A percentile compares a stretch with the other conserved stretches of the same genome.
These are phyloP conservation scores for Speoplatyrhinus poulsoni DNA, from an alignment of 2,113 vertebrate species.

Conservation along the genomic window DNA sequence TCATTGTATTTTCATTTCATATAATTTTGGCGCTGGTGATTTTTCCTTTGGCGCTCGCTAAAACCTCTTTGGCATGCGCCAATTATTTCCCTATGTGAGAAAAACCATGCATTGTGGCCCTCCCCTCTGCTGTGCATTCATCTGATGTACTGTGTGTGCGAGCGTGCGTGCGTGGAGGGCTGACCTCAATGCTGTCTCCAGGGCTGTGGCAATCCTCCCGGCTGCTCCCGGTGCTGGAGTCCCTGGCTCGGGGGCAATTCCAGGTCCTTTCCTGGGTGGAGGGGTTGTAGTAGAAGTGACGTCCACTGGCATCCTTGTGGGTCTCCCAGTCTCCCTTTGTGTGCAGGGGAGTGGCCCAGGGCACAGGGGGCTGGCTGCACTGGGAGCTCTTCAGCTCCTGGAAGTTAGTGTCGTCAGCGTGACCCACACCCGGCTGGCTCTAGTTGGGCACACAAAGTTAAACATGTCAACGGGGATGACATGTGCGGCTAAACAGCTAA, in stretches of 20 bases:
- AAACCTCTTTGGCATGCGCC: too few relatives aligned
- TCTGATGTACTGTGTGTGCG: too few relatives aligned
- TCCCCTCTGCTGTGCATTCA: too few relatives aligned
- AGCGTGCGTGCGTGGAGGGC: too few relatives aligned
- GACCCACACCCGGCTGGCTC: slow-evolving; percentile 46
- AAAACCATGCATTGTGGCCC: too few relatives aligned
- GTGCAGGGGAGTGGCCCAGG: slow-evolving; percentile 82
- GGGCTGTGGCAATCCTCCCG: slow-evolving; percentile 78
- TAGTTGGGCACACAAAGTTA: too few relatives aligned
- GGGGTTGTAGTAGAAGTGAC: slow-evolving; percentile 91
- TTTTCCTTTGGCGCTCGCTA: too few relatives aligned
- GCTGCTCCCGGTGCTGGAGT: slow-evolving; percentile 67
- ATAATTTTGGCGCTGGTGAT: too few relatives aligned
- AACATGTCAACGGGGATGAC: too few relatives aligned
- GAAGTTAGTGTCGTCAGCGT: slow-evolving; percentile 90
- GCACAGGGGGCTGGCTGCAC: slow-evolving; percentile 80
- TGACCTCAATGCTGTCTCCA: slow-evolving; percentile 76
- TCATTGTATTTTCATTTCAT: too few relatives aligned
- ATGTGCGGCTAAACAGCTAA: too few relatives aligned
- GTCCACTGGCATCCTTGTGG: slow-evolving; percentile 85
- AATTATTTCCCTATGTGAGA: too few relatives aligned
- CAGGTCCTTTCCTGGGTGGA: slow-evolving; percentile 90
- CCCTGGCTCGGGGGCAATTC: slow-evolving; percentile 89
- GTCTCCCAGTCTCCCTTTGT: slow-evolving; percentile 91
- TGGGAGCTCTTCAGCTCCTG: slow-evolving; percentile 94